These are phyloP conservation scores for Gonatopus flavifemur DNA, from an alignment of 1,140 invertebrate genomes.

Conservation along the genomic window DNA sequence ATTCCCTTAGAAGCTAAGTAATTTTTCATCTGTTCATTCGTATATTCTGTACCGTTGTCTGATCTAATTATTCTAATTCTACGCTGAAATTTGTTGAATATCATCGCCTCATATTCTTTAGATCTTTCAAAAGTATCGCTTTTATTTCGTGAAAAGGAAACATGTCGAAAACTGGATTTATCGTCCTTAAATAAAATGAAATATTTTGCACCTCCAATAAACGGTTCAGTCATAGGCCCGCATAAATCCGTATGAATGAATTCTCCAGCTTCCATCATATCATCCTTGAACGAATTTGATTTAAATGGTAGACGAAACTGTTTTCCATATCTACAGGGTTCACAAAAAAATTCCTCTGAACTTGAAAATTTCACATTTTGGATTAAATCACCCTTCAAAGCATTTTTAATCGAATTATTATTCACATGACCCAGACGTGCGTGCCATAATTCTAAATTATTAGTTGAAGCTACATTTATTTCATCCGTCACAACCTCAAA, in stretches of 20 bases:
- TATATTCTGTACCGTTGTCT: slow-evolving; percentile 7
- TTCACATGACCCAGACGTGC: slow-evolving; percentile 19
- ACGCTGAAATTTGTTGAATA: slow-evolving; percentile 17
- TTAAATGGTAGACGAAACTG: slow-evolving; percentile 15
- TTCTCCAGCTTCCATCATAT: slow-evolving; percentile 13
- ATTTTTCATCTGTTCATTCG: background rate
- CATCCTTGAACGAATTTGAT: background rate
- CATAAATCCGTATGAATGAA: slow-evolving; percentile 21
- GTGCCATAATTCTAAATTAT: slow-evolving; percentile 8
- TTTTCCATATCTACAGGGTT: slow-evolving; percentile 21
- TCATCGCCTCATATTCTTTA: slow-evolving; percentile 14
- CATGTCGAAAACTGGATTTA: slow-evolving; percentile 1
- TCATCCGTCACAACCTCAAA: slow-evolving; percentile 8
- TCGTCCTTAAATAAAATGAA: slow-evolving; percentile 19
- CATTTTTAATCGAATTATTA: background rate
- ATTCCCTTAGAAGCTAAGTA: slow-evolving; percentile 5
- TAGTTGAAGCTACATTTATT: slow-evolving; percentile 6
- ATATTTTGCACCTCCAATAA: slow-evolving; percentile 10
- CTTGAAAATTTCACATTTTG: slow-evolving; percentile 7
- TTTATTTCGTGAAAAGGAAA: slow-evolving; percentile 20
- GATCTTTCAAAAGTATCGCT: slow-evolving; percentile 18
- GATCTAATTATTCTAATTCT: background rate
- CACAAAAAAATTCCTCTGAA: slow-evolving; percentile 16
- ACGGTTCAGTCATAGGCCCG: slow-evolving; percentile 11
- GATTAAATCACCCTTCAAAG: slow-evolving; percentile 10